Base-by-base conservation (phyloP, 2,797 vertebrate genomes). In the Fistularia commersonii region DNA sequence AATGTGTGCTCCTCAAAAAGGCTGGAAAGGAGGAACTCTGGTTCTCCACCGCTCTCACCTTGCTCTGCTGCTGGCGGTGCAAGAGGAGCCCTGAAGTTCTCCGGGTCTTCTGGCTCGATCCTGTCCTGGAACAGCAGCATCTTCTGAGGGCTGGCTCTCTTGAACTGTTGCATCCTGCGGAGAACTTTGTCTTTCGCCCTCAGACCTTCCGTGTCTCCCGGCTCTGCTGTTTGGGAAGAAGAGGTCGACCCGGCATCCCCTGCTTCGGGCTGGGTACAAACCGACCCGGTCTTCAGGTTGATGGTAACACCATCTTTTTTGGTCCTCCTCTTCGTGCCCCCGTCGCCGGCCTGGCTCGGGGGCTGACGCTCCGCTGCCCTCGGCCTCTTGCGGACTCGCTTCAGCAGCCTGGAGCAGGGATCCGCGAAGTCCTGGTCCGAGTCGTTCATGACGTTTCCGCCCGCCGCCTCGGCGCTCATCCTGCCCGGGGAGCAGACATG, bases 361-460 rank as follows among this genome's bases (percentile, higher is more conserved):
- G 49, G 8, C 45, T 57, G 54, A 0, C 38, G 54, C 23, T 62
- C 67, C 1, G 50, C 51, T 37, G 32, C 79, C 44, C 45, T 68
- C 12, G 63, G 77, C 62, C 89, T 95, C 77, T 89, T 93, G 3
- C 77, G 81, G 0, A 89, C 89, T 59, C 92, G 78, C 59, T 90
- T 92, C 37, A 95, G 84, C 53, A 91, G 79, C 77, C 87, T 94
- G 1, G 92, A 88, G 54, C 90, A 92, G 59, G 94, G 85, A 52
- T 93, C 90, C 35, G 87, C 90, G 74, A 98, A 98, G 60, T 98
- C 95, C 72, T 84, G 90, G 35, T 94, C 95, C 0, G 93, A 95
- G 61, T 97, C 94, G 71, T 96, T 93, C 96, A 97, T 97, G 33
- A n/a, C 1, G 11, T 44, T 23, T 8, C 13, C 8, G 9, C n/a